Base-by-base conservation (phyloP, 2,888 invertebrate genomes). In the Chrysolina americana region DNA sequence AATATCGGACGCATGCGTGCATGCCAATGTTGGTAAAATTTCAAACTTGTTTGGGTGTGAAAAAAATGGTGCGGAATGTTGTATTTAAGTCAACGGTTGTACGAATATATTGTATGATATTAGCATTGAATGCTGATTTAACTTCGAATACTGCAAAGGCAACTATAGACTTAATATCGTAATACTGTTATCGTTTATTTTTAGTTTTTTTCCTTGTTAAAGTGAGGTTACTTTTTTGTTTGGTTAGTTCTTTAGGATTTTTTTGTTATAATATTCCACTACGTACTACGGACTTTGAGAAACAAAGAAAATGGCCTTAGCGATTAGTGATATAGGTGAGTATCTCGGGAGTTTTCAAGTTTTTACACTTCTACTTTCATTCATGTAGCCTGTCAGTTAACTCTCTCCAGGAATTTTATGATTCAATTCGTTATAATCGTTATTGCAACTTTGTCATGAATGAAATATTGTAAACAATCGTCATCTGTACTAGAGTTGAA, bases 41-140 rank as follows among this genome's bases (percentile, higher is more conserved):
- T 75, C 65, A 75, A 75, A 75, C 72, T 75, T 75, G 75, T 75
- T 75, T 75, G 75, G 69, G 70, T 72, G 71, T 71, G 75, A 72
- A 72, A 73, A 65, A 72, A 71, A 75, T 71, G 68, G 68, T 70
- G 70, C 56, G 70, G 73, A 74, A 65, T 71, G 68, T 74, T 71
- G 68, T 68, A 53, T 36, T 66, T 68, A 17, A 53, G 53, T 53
- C 68, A 68, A 41, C 68, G 68, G 68, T 56, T 68, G 44, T 64
- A 68, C 47, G 41, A 53, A 70, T 70, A 73, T 68, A 69, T 47
- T 69, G 11, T 36, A 59, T 59, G 23, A 59, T 70, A 65, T 68
- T 56, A 50, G 36, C 41, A 68, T 62, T 70, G 36, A 56, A 63
- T 69, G 65, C 48, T 11, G 15, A 11, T 68, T 41, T 36, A 9